A percentile compares a stretch with the other conserved stretches of the same genome.
phyloP scores from a whole-genome alignment of 2,888 invertebrate genomes.

The Blomia tropicalis region DNA sequence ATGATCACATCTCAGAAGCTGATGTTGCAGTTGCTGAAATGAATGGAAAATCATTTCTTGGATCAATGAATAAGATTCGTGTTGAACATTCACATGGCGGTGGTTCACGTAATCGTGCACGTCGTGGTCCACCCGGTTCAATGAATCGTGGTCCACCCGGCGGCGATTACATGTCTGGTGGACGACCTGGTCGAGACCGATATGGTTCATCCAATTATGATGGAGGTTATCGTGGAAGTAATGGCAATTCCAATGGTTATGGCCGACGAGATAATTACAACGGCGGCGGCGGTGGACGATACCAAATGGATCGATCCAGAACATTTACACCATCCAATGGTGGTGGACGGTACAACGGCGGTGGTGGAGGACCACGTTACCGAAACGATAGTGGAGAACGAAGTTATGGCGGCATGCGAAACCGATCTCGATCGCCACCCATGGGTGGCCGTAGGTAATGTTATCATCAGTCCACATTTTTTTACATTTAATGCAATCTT shows the following conservation, averaged over 20 bases:
- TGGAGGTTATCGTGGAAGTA: constrained; percentile 9
- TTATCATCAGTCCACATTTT: too few species aligned
- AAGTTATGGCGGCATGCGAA: constrained; percentile 19
- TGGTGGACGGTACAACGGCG: constrained; percentile 40
- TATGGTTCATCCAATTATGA: constrained; percentile 11
- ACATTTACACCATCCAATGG: constrained; percentile 30
- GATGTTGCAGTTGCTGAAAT: constrained; percentile 72
- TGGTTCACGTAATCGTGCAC: constrained; percentile 29
- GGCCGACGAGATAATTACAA: constrained; percentile 19
- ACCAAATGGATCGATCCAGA: constrained; percentile 34
- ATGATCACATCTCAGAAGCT: constrained; percentile 70
- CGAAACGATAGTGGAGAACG: constrained; percentile 31
- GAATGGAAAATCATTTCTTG: constrained; percentile 71
- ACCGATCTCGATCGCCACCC: constrained; percentile 30
- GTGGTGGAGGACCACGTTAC: constrained; percentile 37
- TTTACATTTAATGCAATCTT: too few species aligned
- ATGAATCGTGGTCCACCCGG: constrained; percentile 41
- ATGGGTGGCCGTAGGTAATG: constrained; percentile 28
- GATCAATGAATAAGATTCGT: constrained; percentile 53
- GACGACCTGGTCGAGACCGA: not conserved
- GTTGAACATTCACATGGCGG: constrained; percentile 60
- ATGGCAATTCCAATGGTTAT: constrained; percentile 17
- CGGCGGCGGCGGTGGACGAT: constrained; percentile 39
- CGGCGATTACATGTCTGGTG: constrained; percentile 33
- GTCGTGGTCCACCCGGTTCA: constrained; percentile 38